These are phyloP conservation scores for Gymnogyps californianus DNA, from an alignment of 2,113 vertebrate species.

Conservation along the genomic window DNA sequence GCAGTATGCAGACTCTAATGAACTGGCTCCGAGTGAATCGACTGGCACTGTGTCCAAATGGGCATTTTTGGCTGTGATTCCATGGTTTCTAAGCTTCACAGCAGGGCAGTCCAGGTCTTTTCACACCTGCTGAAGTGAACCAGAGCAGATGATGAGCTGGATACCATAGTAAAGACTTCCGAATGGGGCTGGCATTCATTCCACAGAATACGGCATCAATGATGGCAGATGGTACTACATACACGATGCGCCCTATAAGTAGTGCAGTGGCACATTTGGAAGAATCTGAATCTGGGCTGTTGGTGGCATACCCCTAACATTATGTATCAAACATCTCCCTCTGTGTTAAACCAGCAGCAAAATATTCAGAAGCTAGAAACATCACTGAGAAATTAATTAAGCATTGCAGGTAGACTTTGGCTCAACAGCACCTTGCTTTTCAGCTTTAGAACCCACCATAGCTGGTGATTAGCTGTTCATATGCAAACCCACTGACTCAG, in stretches of 20 bases:
- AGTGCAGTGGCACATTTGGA: slow-evolving; percentile 5
- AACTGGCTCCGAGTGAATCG: slow-evolving; percentile 55
- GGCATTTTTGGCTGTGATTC: slow-evolving; percentile 44
- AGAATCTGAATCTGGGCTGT: slow-evolving; percentile 12
- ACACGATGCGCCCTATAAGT: not conserved
- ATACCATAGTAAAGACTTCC: slow-evolving; percentile 8
- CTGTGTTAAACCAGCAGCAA: not conserved
- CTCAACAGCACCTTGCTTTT: not conserved
- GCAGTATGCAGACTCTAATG: slow-evolving; percentile 42
- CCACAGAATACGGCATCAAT: not conserved
- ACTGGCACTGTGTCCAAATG: slow-evolving; percentile 61
- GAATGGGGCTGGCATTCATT: slow-evolving; percentile 37
- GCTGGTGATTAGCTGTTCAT: not conserved
- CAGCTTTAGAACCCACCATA: not conserved
- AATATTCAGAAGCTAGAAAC: slow-evolving; percentile 19
- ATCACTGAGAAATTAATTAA: slow-evolving; percentile 44
- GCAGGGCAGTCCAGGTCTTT: slow-evolving; percentile 52
- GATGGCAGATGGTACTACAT: slow-evolving; percentile 43
- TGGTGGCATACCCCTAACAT: slow-evolving; percentile 4
- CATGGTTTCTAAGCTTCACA: slow-evolving; percentile 35
- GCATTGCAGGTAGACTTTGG: not conserved
- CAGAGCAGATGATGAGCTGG: slow-evolving; percentile 50
- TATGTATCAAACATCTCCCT: not conserved
- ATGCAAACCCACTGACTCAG: slow-evolving; percentile 4
- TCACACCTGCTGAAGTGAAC: slow-evolving; percentile 64